Evolutionary conservation across 2,888 invertebrate genomes (phyloP), one percentile per base, ranked within the genome.

Genomic region (Phyto melanocephala): DNA sequence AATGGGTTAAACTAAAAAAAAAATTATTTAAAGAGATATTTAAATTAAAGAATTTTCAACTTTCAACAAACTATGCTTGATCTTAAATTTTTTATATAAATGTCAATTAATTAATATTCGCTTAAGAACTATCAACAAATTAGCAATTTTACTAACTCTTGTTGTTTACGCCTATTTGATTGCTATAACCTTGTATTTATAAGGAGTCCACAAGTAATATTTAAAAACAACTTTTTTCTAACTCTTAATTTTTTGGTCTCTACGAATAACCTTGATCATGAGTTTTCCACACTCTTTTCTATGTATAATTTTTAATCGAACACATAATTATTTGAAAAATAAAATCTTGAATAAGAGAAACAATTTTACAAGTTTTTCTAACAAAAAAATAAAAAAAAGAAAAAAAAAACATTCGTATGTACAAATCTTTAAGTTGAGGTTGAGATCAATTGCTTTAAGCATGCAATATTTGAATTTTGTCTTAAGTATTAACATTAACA

Each of bases 181-280:
- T 42, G 8, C 1, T 17, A 2, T 13, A 50, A 42, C 68, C 68
- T 76, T 68, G 76, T 22, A 24, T 8, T 15, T 24, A 58, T n/a
- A n/a, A n/a, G n/a, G n/a, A 56, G 15, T 63, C 6, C 17, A 22
- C 17, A 17, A 17, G 2, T 20, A 47, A 20, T 20, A 20, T 47
- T 40, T 42, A 22, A 56, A 35, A 33, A 56, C 8, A 58, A 50
- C 11, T 11, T 35, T n/a, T 13, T 28, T 28, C 28, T 28, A 28
- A 28, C 6, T 3, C 6, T 3, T 2, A 20, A 11, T 17, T 11
- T 54, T n/a, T 60, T 60, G 45, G 58, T 22, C 76, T 37, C 10
- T 52, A 50, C 10, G 7, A 5, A 4, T 37, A 62, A 62, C 78
- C 78, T 71, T 78, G 78, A 47, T 78, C 78, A 56, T 78, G 71